These are phyloP conservation scores for Tipula unca DNA, from an alignment of 2,888 invertebrate species.

Conservation along the genomic window DNA sequence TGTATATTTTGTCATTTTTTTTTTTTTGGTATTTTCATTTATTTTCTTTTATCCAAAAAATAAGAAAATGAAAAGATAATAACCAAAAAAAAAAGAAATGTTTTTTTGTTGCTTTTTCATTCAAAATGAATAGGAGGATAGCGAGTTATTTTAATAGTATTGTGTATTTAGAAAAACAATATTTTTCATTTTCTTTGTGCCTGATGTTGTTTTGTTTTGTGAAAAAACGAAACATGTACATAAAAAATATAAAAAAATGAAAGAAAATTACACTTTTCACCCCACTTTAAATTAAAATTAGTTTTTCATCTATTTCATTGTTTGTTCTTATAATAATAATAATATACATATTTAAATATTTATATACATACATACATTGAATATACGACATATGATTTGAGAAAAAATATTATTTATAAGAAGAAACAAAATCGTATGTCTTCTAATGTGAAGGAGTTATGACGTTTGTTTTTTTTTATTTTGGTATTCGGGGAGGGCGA, in stretches of 20 bases:
- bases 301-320: not conserved
- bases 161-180: conserved; percentile 10
- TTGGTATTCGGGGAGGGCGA: not conserved
- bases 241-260: no score
- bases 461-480: not conserved
- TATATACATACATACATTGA: not conserved
- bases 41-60: not conserved
- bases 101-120: not conserved
- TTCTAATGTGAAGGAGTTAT: not conserved
- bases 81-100: not conserved
- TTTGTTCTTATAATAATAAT: not conserved
- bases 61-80: conserved; percentile 8
- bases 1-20: not conserved
- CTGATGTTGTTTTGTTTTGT: not conserved
- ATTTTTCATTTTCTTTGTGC: not conserved
- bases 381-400: not conserved
- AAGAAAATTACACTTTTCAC: not conserved
- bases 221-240: not conserved
- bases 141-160: conserved; percentile 18
- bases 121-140: not conserved
- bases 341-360: not conserved
- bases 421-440: not conserved
- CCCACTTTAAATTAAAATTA: conserved; percentile 8
- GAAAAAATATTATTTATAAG: not conserved
- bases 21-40: not conserved